phyloP scores from a whole-genome alignment of 2,113 vertebrate genomes.

The Regulus satrapa region DNA sequence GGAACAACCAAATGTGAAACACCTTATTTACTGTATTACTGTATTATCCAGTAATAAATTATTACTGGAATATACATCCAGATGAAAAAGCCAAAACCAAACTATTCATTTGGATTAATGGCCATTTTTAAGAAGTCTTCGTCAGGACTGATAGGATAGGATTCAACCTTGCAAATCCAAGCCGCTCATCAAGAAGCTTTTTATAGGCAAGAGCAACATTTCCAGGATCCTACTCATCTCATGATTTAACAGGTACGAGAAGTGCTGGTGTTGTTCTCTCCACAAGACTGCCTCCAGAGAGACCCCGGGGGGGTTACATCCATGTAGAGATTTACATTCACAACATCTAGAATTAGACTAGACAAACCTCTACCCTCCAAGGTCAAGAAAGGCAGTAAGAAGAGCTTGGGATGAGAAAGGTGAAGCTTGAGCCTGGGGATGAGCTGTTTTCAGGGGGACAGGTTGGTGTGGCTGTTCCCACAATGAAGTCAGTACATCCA shows the following conservation, averaged over 20 bases:
- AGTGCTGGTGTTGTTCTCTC: neutral
- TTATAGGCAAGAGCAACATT: neutral
- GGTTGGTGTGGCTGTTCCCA: neutral
- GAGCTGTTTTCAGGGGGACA: neutral
- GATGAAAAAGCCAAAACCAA: neutral
- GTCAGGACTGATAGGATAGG: neutral
- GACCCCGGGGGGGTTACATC: accelerated
- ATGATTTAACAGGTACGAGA: neutral
- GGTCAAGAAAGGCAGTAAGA: neutral
- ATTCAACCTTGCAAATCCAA: neutral
- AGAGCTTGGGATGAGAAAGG: neutral
- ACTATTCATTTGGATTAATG: neutral
- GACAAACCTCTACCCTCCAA: neutral
- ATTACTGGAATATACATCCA: neutral
- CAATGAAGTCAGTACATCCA: neutral
- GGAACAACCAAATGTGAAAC: neutral
- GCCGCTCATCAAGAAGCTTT: neutral
- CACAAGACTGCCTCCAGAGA: neutral
- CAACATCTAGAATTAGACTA: neutral
- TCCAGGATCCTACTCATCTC: neutral
- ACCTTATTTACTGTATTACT: neutral
- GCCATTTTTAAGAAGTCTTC: neutral
- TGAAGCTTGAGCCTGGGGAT: neutral
- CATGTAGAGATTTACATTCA: neutral
- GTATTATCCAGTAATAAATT: too few relatives aligned